Evolutionary conservation across 1,140 invertebrate genomes (phyloP).

Genomic region (Polypedilum pembai): DNA sequence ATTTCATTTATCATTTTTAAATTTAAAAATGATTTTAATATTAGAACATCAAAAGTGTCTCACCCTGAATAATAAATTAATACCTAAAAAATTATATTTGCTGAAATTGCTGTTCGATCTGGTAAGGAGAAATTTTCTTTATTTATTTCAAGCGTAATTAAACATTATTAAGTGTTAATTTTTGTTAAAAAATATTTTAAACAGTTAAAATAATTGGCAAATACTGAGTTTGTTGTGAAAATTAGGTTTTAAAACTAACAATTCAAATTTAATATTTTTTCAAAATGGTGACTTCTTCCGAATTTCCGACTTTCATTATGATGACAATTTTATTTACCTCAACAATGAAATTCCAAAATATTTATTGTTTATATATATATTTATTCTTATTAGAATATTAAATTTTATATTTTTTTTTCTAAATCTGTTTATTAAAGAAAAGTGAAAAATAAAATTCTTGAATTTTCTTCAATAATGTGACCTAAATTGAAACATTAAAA

Average conservation of each 20-base stretch:
- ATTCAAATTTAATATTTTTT: neutral
- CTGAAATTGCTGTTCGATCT: constrained; percentile 16
- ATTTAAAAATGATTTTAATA: no score
- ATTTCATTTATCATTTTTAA: no score
- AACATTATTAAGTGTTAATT: neutral
- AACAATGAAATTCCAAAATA: no score
- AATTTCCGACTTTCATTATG: neutral
- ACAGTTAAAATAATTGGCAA: no score
- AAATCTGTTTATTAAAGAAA: no score
- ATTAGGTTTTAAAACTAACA: neutral
- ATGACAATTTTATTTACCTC: neutral
- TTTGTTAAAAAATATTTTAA: no score
- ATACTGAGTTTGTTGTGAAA: neutral
- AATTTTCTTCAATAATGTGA: neutral
- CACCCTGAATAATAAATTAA: no score
- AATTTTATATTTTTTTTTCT: no score
- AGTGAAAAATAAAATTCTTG: no score
- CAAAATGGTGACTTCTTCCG: constrained; percentile 3
- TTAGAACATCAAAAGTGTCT: no score
- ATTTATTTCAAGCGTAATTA: constrained; percentile 7
- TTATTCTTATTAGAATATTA: no score
- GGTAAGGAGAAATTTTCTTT: neutral
- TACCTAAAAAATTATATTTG: neutral
- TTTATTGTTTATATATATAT: no score
- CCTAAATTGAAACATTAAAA: neutral